Conservation (phyloP, 2,888 invertebrate species). For the Lasioglossum leucozonium region DNA sequence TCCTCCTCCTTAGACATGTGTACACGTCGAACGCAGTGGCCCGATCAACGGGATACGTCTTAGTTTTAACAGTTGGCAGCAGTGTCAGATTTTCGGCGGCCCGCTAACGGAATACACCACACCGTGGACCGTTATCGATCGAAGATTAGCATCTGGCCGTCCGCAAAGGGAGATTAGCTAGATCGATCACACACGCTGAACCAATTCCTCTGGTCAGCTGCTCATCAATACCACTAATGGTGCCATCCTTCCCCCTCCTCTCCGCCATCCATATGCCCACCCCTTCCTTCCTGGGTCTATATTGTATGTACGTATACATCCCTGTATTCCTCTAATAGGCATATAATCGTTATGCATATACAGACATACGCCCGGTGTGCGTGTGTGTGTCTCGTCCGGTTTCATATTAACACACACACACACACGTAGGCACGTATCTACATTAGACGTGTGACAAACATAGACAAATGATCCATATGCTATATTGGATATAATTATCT, state of each 20-base stretch:
- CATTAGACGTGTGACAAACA: conserved; percentile 29
- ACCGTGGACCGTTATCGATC: conserved; percentile 72
- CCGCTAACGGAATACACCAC: conserved; percentile 61
- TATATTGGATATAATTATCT: conserved; percentile 51
- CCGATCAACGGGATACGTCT: conserved; percentile 43
- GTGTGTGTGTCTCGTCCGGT: conserved; percentile 14
- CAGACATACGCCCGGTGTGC: conserved; percentile 55
- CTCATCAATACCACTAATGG: conserved; percentile 81
- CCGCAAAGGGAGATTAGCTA: conserved; percentile 80
- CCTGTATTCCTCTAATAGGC: conserved; percentile 82
- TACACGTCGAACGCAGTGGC: too few relatives aligned
- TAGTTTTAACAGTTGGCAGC: conserved; percentile 41
- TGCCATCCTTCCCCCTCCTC: conserved; percentile 54
- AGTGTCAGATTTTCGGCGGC: conserved; percentile 58
- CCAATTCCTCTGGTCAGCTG: conserved; percentile 82
- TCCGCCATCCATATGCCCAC: conserved; percentile 50
- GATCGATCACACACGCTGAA: conserved; percentile 82
- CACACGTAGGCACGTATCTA: conserved; percentile 3
- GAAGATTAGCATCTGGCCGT: conserved; percentile 80
- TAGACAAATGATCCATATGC: conserved; percentile 21
- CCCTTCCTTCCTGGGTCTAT: conserved; percentile 62
- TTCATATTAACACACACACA: conserved; percentile 32
- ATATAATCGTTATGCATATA: conserved; percentile 84
- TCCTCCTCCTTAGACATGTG: too few relatives aligned
- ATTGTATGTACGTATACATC: conserved; percentile 70